Conservation (phyloP, 2,888 invertebrate genomes). For the Acanthosepion esculentum region DNA sequence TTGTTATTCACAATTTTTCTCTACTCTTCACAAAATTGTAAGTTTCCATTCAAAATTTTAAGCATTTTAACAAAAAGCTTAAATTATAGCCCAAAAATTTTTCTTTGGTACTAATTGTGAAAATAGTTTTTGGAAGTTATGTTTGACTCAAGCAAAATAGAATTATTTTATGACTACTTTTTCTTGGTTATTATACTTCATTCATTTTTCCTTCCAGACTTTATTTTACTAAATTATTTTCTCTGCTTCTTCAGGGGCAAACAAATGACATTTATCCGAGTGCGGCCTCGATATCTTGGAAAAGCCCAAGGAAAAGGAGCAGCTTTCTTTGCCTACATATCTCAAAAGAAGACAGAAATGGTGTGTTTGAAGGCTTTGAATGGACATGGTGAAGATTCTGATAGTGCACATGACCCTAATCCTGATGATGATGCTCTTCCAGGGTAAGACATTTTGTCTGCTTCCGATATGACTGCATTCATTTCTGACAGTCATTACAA, state of each 20-base stretch:
- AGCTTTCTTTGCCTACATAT: slow-evolving; percentile 38
- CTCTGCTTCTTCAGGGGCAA: background rate
- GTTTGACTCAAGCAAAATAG: too few species aligned
- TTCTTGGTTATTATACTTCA: background rate
- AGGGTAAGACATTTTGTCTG: background rate
- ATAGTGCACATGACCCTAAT: background rate
- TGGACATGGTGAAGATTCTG: background rate
- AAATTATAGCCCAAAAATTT: too few species aligned
- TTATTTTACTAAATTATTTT: background rate
- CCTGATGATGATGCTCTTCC: slow-evolving; percentile 46
- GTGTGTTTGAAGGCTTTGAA: slow-evolving; percentile 34
- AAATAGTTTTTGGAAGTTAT: too few species aligned
- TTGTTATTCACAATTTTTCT: too few species aligned
- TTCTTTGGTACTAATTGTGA: too few species aligned
- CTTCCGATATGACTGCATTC: background rate
- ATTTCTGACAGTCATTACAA: too few species aligned
- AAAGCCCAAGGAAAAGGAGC: background rate
- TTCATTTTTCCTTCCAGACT: background rate
- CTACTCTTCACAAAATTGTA: too few species aligned
- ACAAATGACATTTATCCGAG: slow-evolving; percentile 43
- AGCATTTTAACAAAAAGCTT: too few species aligned
- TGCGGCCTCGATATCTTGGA: slow-evolving; percentile 47
- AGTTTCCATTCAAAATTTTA: too few species aligned
- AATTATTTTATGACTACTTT: too few species aligned
- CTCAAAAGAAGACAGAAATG: slow-evolving; percentile 15